A percentile compares a stretch with the other conserved stretches of the same genome.
These are phyloP conservation scores for Ischnus inquisitorius DNA, from an alignment of 2,888 invertebrate species.

Conservation along the genomic window DNA sequence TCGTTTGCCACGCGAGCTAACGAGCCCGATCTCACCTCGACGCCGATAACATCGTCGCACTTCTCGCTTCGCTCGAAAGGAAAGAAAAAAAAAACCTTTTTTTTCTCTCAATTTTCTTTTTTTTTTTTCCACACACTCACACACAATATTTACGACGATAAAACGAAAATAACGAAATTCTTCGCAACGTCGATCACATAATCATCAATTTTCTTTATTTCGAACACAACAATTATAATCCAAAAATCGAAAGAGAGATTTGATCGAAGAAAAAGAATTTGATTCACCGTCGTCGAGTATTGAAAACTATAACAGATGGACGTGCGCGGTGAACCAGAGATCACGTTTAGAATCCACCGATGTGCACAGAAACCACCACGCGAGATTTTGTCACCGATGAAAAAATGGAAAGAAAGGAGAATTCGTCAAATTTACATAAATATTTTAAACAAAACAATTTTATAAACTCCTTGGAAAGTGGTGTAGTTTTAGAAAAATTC, in stretches of 20 bases:
- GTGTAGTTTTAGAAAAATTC: background rate
- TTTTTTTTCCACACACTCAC: background rate
- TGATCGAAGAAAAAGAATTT: background rate
- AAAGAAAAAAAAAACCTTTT: background rate
- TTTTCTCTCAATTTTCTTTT: conserved; percentile 4
- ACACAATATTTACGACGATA: conserved; percentile 1
- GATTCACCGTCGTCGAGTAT: conserved; percentile 3
- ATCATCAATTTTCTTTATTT: background rate
- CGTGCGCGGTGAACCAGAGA: no score
- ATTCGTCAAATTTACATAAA: background rate
- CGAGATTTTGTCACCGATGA: background rate
- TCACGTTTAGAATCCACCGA: no score
- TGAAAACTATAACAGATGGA: no score
- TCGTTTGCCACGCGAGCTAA: background rate
- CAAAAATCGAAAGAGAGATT: background rate
- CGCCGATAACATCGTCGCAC: conserved; percentile 16
- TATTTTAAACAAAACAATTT: background rate
- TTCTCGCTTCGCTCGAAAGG: background rate
- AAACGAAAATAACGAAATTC: background rate
- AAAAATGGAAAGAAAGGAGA: background rate
- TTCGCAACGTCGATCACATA: conserved; percentile 8
- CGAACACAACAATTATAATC: background rate
- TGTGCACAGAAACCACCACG: background rate
- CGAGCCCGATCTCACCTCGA: conserved; percentile 34
- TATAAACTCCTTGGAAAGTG: background rate